Conservation (phyloP, 1,140 invertebrate genomes). For the Sipha flava region DNA sequence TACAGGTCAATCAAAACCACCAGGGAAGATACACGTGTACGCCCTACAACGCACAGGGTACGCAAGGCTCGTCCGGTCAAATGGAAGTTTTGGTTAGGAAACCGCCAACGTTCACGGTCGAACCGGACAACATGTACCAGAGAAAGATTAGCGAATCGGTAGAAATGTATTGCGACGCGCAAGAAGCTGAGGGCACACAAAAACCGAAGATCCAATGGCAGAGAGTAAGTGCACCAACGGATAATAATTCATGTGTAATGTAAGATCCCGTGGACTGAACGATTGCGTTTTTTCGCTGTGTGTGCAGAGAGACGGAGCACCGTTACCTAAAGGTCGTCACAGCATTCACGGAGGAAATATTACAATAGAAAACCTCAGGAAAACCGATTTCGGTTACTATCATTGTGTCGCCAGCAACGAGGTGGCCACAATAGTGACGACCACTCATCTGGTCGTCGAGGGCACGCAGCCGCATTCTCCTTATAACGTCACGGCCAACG, state of each 20-base stretch:
- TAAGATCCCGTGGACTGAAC: neutral
- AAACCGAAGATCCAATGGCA: constrained; percentile 84
- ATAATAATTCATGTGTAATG: neutral
- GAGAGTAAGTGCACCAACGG: constrained; percentile 50
- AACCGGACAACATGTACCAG: constrained; percentile 78
- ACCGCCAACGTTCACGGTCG: constrained; percentile 72
- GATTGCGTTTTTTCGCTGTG: neutral
- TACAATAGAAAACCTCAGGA: constrained; percentile 75
- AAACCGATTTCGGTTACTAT: constrained; percentile 88
- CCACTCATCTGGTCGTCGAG: constrained; percentile 86
- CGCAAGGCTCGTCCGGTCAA: constrained; percentile 78
- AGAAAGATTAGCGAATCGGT: constrained; percentile 80
- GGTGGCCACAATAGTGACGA: constrained; percentile 81
- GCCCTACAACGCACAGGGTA: constrained; percentile 87
- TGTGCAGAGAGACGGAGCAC: constrained; percentile 59
- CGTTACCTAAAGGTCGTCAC: constrained; percentile 69
- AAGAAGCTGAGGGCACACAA: constrained; percentile 82
- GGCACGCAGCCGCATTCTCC: constrained; percentile 93
- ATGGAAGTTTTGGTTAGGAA: constrained; percentile 95
- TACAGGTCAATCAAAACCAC: constrained; percentile 72
- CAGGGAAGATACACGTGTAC: constrained; percentile 87
- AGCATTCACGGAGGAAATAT: constrained; percentile 77
- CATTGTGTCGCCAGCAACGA: constrained; percentile 92
- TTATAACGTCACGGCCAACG: constrained; percentile 80
- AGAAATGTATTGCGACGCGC: constrained; percentile 86